Base-by-base conservation (phyloP, 2,888 invertebrate species). In the Margaritifera margaritifera region DNA sequence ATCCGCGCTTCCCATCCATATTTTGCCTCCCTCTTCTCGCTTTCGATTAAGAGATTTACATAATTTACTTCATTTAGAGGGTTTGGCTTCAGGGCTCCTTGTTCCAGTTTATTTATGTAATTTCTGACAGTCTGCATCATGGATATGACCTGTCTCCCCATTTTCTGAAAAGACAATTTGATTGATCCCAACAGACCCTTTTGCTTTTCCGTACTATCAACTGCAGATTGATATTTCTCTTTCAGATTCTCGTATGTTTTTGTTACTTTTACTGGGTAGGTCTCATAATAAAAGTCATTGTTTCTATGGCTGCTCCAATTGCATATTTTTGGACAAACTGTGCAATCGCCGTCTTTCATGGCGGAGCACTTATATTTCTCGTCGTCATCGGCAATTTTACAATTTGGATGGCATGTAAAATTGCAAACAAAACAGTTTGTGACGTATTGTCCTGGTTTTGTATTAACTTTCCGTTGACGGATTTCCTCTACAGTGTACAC, bases 351-450 rank as follows among this genome's bases (percentile, higher is more conserved):
- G 18, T 69, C 51, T 24, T 15, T 50, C 71, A 76, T 76, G 15
- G 76, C 73, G 8, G 62, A 19, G 61, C 84, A 84, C 3, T 51
- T 11, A 8, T 1, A n/a, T 62, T 84, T 84, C 18, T 75, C 68
- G 3, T 52, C 65, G 62, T 84, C 77, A 27, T 82, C 67, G n/a
- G 77, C 53, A 64, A 76, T 68, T 1, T 8, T 25, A 66, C 82
- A 84, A 2, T 75, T 76, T 22, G 62, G 65, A 65, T 84, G 84
- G 53, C 84, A 84, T 3, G 84, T 84, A 50, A 65, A 64, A 66
- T 79, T 76, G 62, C 82, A 84, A 27, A 62, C 69, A 3, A 71
- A 62, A 54, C 83, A 84, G 62, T 84, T 84, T 18, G 82, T 84
- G 4, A 79, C 76, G 62, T 75, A 67, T 20, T 71, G 27, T 19